Base-by-base conservation (phyloP, 2,797 vertebrate species). In the Fundulus diaphanus region DNA sequence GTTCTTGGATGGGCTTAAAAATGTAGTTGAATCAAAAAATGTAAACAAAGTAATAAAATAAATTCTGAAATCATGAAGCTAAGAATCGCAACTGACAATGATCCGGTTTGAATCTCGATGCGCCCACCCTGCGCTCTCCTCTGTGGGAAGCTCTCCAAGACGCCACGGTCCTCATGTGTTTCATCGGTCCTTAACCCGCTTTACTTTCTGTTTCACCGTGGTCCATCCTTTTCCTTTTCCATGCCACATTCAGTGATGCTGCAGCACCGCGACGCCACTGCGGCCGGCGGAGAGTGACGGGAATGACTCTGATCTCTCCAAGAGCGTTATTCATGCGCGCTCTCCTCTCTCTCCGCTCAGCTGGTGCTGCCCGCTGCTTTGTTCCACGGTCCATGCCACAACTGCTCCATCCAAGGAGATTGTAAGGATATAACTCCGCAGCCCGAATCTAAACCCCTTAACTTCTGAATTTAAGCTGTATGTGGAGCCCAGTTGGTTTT, bases 301-400 rank as follows among this genome's bases (percentile, higher is more conserved):
- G 59, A 88, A 84, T 87, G 87, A 87, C 81, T 81, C 81, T 80
- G 69, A 76, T 83, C 77, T 87, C 74, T 82, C 80, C 78, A 75
- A 79, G 66, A 73, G 73, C 77, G 73, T 71, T 74, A 44, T 72
- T 68, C 80, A 7, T 74, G 82, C 82, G 82, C 85, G 76, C 84
- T 80, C 83, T 77, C 71, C 90, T 88, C 84, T 92, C 92, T 91
- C 89, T 89, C 85, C 77, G 77, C 87, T 90, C 86, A 79, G 80
- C 86, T 85, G 78, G 84, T 72, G 77, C 81, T 52, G 61, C 37
- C 31, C 81, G 84, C 88, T 82, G 88, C 86, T 86, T 81, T 73
- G 85, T 83, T 83, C 86, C 81, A 86, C 82, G 77, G 61, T 84
- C 82, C 78, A 44, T 80, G 84, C 88, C 80, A 82, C 87, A 73